Percentiles rank a stretch among this genome's conserved stretches.
Evolutionary conservation across 2,113 vertebrate species (phyloP).

Genomic region (Amphiprion ocellaris): DNA sequence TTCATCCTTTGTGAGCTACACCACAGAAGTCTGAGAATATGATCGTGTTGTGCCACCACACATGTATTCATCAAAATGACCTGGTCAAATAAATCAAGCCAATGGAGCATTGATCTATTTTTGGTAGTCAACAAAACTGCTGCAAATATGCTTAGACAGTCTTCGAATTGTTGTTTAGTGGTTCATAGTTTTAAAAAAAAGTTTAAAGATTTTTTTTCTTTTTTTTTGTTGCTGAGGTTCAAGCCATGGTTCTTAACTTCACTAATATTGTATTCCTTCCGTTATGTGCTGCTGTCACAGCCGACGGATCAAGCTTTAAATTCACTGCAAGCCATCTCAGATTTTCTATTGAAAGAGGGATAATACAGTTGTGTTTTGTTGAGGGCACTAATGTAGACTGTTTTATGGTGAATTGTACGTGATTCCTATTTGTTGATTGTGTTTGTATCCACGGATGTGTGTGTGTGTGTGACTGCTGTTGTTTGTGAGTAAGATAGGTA

Average conservation of each 20-base stretch:
- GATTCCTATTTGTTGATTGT: conserved; percentile 54
- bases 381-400: conserved; percentile 52
- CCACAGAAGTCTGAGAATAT: neutral
- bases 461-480: neutral
- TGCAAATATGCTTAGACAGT: neutral
- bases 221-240: conserved; percentile 6
- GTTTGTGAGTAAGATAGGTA: conserved; percentile 37
- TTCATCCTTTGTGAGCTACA: neutral
- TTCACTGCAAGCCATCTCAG: conserved; percentile 48
- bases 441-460: conserved; percentile 62
- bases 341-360: conserved; percentile 62
- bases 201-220: conserved; percentile 18
- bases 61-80: neutral
- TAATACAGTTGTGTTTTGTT: conserved; percentile 54
- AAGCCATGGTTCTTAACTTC: conserved; percentile 32
- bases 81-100: conserved; percentile 7
- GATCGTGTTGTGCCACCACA: neutral
- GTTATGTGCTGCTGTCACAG: conserved; percentile 60
- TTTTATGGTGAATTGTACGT: conserved; percentile 54
- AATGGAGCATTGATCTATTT: neutral
- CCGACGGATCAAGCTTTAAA: conserved; percentile 49
- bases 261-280: conserved; percentile 44
- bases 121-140: conserved; percentile 1
- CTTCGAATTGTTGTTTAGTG: neutral
- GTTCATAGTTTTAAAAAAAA: conserved; percentile 9